Evolutionary conservation across 2,888 invertebrate genomes (phyloP), one percentile per base, ranked within the genome.

Genomic region (Sinotaia quadrata): DNA sequence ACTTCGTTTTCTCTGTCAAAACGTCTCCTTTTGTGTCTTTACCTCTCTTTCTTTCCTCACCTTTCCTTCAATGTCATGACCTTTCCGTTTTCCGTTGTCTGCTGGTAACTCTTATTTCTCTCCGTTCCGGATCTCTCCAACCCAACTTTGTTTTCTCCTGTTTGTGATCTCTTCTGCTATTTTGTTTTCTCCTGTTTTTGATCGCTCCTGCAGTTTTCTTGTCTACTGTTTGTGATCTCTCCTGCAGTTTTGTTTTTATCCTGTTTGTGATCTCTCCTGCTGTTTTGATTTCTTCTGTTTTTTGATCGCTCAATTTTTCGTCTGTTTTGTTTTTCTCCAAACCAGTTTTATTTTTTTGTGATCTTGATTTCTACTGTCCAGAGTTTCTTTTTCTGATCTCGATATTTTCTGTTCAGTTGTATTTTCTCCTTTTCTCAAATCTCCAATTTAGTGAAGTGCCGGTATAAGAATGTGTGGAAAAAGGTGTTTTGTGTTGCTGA

Each of bases 1-100:
- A n/a, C 33, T 33, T 61, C 61, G 47, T n/a, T 61, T 49, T 61
- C 49, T 61, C 47, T 47, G 33, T 61, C 49, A 52, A 51, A n/a
- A n/a, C 24, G 31, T 63, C 63, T 54, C 49, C 54, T 54, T 37
- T 33, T 63, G 52, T 54, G 31, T 63, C 63, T 36, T 18, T 63
- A 51, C 29, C 49, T 52, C 63, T 36, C 31, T 52, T 54, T 54
- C 31, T 52, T 54, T 54, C 49, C 37, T 41, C 29, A 18, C 37
- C 51, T 34, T 29, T 49, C 52, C 36, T 7, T 54, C 57, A 36
- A 34, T 34, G 7, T 34, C 57, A 36, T 36, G n/a, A n/a, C n/a
- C n/a, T n/a, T 49, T 21, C 34, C 29, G 7, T 51, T 49, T 12
- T 31, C 5, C 5, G 18, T 49, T 21, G 7, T 62, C 24, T 62